These are phyloP conservation scores for Coleophora deauratella DNA, from an alignment of 2,888 invertebrate genomes.

Conservation along the genomic window DNA sequence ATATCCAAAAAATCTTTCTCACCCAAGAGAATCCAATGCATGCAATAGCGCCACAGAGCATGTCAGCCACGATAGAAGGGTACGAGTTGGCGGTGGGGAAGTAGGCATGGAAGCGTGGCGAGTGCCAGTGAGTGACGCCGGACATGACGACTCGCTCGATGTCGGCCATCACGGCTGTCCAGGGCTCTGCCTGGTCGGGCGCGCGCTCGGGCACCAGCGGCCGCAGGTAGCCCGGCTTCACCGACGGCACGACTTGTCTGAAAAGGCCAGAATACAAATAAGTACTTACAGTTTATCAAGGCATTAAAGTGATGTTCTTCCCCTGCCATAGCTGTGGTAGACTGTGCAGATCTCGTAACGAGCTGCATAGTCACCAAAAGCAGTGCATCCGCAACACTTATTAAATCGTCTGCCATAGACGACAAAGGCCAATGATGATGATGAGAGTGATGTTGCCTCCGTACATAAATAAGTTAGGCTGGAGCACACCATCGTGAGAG, in stretches of 20 bases:
- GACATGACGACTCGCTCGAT: conserved; percentile 98
- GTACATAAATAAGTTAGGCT: no score
- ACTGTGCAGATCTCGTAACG: no score
- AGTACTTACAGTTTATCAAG: no score
- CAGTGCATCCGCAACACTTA: no score
- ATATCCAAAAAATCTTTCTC: conserved; percentile 30
- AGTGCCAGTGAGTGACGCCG: conserved; percentile 98
- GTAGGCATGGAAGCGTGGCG: conserved; percentile 96
- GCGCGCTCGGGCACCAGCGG: conserved; percentile 89
- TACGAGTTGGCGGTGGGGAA: conserved; percentile 96
- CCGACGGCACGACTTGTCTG: conserved; percentile 90
- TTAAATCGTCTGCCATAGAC: no score
- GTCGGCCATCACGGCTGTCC: conserved; percentile 94
- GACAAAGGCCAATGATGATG: no score
- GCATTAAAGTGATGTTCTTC: neutral
- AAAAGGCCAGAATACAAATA: conserved; percentile 20
- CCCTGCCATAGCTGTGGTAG: no score
- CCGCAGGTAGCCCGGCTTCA: conserved; percentile 94
- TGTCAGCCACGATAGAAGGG: conserved; percentile 95
- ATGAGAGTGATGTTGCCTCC: no score
- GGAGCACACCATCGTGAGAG: no score
- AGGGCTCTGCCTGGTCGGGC: conserved; percentile 88
- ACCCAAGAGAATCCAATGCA: conserved; percentile 99
- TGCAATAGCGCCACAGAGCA: conserved; percentile 94
- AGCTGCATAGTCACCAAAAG: no score